Percentiles rank a stretch among this genome's conserved stretches.
These are phyloP conservation scores for Mesembrinibis cayennensis DNA, from an alignment of 2,113 vertebrate genomes.

Conservation along the genomic window DNA sequence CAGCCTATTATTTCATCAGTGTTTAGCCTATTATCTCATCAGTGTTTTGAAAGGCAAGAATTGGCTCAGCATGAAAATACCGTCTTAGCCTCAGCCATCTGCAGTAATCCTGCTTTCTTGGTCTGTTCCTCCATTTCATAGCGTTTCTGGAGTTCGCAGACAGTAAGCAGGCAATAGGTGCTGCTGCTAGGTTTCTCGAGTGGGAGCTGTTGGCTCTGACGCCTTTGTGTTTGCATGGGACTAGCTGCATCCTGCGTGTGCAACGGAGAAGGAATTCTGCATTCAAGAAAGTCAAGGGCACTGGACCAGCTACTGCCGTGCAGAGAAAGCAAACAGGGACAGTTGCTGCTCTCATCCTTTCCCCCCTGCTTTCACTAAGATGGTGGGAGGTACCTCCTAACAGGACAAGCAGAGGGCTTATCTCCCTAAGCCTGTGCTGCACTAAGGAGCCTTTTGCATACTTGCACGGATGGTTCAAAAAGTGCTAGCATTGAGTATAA, in stretches of 20 bases:
- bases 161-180: background rate
- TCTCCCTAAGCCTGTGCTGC: background rate
- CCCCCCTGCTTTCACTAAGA: background rate
- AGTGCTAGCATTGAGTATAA: background rate
- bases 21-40: background rate
- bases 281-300: background rate
- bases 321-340: background rate
- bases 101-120: background rate
- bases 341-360: background rate
- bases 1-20: background rate
- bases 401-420: background rate
- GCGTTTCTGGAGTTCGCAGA: background rate
- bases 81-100: background rate
- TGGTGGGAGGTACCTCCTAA: background rate
- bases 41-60: background rate
- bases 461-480: background rate
- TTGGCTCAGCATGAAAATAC: background rate
- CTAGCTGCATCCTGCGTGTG: background rate
- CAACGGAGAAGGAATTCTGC: accelerated
- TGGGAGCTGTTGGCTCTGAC: background rate
- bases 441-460: background rate
- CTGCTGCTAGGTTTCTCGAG: background rate
- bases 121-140: background rate
- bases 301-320: background rate
- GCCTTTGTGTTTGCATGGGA: background rate